phyloP scores from a whole-genome alignment of 2,797 vertebrate genomes.

The Manis pentadactyla region DNA sequence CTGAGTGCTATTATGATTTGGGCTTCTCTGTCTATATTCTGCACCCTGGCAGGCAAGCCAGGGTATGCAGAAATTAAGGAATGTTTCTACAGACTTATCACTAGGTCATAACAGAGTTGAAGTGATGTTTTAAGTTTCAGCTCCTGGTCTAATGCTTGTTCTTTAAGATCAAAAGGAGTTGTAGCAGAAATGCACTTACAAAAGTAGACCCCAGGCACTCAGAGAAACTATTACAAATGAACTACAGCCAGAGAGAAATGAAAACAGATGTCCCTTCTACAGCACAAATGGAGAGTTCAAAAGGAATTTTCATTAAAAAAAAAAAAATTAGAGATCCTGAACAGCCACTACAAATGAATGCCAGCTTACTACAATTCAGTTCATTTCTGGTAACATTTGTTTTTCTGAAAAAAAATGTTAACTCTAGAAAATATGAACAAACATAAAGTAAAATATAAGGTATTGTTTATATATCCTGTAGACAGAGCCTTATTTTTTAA shows the following conservation, averaged over 20 bases:
- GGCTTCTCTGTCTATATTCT: background rate
- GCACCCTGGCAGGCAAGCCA: background rate
- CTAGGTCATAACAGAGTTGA: background rate
- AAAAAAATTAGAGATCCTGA: constrained; percentile 1
- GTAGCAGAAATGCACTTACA: background rate
- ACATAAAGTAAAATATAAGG: background rate
- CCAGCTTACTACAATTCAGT: background rate
- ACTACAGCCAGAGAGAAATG: background rate
- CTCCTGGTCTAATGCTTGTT: background rate
- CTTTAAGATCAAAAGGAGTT: background rate
- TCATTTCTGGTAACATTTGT: background rate
- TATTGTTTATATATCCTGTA: background rate
- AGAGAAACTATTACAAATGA: constrained; percentile 56
- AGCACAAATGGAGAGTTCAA: constrained; percentile 22
- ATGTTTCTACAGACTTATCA: background rate
- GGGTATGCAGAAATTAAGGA: background rate
- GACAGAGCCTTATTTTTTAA: background rate
- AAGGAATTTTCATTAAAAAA: constrained; percentile 40
- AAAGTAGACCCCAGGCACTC: background rate
- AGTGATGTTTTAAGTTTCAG: background rate
- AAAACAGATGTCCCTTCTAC: constrained; percentile 24
- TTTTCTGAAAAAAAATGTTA: constrained; percentile 41
- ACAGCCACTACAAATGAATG: constrained; percentile 41
- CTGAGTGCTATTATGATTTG: background rate
- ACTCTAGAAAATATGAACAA: background rate